Percentiles rank a stretch among this genome's conserved stretches.
Evolutionary conservation across 2,797 vertebrate species (phyloP).

Genomic region (Margarornis squamiger): DNA sequence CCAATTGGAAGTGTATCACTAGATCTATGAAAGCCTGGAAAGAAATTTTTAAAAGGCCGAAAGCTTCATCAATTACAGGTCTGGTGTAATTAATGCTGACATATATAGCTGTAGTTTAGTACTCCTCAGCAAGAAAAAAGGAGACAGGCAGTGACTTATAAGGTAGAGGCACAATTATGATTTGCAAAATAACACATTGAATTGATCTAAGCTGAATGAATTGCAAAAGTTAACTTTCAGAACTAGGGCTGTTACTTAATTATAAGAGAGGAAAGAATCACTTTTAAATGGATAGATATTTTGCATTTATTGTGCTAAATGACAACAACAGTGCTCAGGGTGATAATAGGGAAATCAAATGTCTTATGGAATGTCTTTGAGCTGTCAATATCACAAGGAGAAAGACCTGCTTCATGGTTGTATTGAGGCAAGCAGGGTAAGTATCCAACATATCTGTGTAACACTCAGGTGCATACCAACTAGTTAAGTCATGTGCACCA

Average conservation of each 20-base stretch:
- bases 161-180: neutral
- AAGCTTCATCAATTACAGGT: constrained; percentile 38
- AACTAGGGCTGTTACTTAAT: neutral
- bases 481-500: neutral
- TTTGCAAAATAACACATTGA: constrained; percentile 26
- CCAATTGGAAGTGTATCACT: neutral
- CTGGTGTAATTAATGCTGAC: constrained; percentile 33
- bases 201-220: constrained; percentile 32
- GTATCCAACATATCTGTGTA: neutral
- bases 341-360: neutral
- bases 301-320: neutral
- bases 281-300: neutral
- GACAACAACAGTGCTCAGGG: neutral
- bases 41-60: constrained; percentile 35
- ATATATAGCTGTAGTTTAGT: neutral
- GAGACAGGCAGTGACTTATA: constrained; percentile 27
- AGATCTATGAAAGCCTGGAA: constrained; percentile 37
- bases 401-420: rapidly evolving
- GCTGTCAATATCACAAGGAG: rapidly evolving
- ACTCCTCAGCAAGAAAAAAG: constrained; percentile 28
- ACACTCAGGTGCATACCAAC: neutral
- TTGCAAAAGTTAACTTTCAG: neutral
- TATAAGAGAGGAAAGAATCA: neutral
- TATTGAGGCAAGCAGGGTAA: neutral
- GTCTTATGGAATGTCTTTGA: neutral